Percentiles rank a stretch among this genome's conserved stretches.
Conservation (phyloP, 2,113 vertebrate genomes). For the Tragulus kanchil region DNA sequence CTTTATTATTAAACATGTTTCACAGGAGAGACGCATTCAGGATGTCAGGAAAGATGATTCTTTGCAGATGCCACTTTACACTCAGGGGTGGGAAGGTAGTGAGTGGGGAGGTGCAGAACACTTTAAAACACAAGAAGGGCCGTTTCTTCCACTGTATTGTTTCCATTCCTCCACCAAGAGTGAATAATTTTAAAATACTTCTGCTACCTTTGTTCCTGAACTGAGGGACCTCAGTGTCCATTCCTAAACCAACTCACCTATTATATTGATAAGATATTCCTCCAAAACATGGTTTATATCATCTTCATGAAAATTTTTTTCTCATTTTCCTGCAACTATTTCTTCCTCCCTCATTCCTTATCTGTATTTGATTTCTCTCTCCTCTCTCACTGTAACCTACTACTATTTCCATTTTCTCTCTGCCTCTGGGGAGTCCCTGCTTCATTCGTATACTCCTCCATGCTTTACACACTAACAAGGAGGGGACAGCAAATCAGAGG, state of each 20-base stretch:
- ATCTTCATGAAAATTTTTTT: neutral
- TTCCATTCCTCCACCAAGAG: neutral
- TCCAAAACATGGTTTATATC: neutral
- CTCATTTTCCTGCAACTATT: neutral
- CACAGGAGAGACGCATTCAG: neutral
- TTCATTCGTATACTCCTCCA: neutral
- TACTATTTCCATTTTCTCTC: neutral
- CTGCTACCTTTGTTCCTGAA: neutral
- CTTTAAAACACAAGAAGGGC: neutral
- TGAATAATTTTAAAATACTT: neutral
- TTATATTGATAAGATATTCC: neutral
- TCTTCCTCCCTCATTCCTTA: neutral
- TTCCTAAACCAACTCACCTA: neutral
- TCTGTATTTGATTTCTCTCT: neutral
- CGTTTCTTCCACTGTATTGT: neutral
- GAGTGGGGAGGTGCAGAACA: neutral
- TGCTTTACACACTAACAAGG: neutral
- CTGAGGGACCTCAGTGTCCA: neutral
- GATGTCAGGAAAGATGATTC: neutral
- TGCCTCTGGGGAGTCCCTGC: accelerated
- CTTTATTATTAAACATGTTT: constrained; percentile 6
- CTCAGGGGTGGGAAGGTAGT: neutral
- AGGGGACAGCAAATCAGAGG: neutral
- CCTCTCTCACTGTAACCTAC: neutral
- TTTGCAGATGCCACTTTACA: constrained; percentile 12